Conservation (phyloP, 2,888 invertebrate genomes). For the Endotricha flammealis region DNA sequence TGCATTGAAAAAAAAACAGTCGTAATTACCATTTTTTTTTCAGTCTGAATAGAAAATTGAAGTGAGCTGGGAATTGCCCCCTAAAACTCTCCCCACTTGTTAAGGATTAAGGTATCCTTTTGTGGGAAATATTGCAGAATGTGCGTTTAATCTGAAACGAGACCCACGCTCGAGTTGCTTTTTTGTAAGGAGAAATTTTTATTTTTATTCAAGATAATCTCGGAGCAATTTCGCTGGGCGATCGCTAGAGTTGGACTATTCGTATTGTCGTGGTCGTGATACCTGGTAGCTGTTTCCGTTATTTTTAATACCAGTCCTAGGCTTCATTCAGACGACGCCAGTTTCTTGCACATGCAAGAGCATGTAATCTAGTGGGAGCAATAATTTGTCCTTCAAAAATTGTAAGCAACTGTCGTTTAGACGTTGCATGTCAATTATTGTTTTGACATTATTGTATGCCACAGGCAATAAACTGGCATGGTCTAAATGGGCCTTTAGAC, state of each 20-base stretch:
- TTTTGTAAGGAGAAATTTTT: conserved; percentile 49
- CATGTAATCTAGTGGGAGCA: too few species aligned
- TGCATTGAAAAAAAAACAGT: too few species aligned
- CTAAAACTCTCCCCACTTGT: conserved; percentile 64
- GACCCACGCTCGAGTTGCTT: conserved; percentile 54
- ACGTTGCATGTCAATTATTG: too few species aligned
- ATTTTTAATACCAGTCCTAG: too few species aligned
- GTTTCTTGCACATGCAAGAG: too few species aligned
- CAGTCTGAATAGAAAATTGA: conserved; percentile 18
- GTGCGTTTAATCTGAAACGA: conserved; percentile 68
- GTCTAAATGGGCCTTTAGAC: too few species aligned
- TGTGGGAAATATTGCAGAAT: conserved; percentile 74
- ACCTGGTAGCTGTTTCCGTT: too few species aligned
- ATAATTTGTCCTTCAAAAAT: too few species aligned
- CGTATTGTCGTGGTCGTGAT: conserved; percentile 13
- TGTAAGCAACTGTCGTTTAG: too few species aligned
- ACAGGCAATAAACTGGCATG: too few species aligned
- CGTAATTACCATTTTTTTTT: background rate
- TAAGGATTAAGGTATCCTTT: conserved; percentile 75
- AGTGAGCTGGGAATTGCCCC: conserved; percentile 50
- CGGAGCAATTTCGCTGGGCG: conserved; percentile 33
- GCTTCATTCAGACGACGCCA: too few species aligned
- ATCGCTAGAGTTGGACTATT: conserved; percentile 26
- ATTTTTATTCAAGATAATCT: conserved; percentile 44
- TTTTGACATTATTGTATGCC: too few species aligned